These are phyloP conservation scores for Conomelus anceps DNA, from an alignment of 2,888 invertebrate species.

Conservation along the genomic window DNA sequence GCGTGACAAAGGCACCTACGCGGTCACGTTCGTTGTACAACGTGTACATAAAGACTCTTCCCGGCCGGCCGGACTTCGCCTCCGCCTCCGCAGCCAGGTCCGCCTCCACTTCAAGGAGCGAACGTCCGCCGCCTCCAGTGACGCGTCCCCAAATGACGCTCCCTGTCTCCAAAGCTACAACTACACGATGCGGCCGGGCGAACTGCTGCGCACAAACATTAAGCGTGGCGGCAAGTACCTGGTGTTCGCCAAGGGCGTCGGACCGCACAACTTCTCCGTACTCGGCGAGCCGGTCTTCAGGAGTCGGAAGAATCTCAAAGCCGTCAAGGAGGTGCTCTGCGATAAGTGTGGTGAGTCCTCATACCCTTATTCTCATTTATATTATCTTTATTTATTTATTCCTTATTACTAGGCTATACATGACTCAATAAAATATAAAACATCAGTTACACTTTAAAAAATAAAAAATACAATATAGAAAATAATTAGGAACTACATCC, in stretches of 20 bases:
- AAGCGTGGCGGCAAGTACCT: conserved; percentile 52
- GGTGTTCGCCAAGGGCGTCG: conserved; percentile 52
- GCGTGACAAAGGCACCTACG: conserved; percentile 51
- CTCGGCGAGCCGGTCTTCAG: conserved; percentile 49
- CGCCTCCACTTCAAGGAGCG: conserved; percentile 49
- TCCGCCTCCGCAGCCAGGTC: conserved; percentile 39
- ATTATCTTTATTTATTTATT: neutral
- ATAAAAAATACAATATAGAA: too few species aligned
- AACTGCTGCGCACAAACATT: conserved; percentile 51
- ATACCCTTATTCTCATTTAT: neutral
- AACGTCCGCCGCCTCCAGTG: conserved; percentile 36
- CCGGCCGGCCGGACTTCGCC: conserved; percentile 4
- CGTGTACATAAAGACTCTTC: conserved; percentile 54
- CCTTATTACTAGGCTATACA: neutral
- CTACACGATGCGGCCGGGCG: conserved; percentile 34
- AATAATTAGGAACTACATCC: too few species aligned
- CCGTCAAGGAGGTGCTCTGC: conserved; percentile 37
- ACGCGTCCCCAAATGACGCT: conserved; percentile 33
- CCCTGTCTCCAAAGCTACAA: conserved; percentile 35
- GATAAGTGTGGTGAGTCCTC: conserved; percentile 38
- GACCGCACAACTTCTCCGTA: conserved; percentile 52
- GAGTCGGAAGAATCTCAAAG: conserved; percentile 38
- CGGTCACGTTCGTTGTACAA: conserved; percentile 59
- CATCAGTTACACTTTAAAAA: neutral
- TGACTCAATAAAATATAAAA: too few species aligned